These are phyloP conservation scores for Tetrao urogallus DNA, from an alignment of 2,113 vertebrate species.

Conservation along the genomic window DNA sequence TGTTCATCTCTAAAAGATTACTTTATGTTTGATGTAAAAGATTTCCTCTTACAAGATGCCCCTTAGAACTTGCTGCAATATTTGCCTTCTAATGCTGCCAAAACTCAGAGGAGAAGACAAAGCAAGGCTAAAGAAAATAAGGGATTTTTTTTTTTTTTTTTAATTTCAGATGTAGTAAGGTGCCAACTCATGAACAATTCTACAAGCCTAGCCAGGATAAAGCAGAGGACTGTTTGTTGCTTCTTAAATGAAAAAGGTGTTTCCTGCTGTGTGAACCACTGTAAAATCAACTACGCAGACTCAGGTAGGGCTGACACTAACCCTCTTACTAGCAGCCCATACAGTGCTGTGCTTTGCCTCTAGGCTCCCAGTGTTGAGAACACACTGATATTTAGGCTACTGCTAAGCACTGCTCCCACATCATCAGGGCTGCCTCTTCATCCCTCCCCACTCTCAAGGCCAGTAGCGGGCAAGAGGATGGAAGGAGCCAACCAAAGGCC, in stretches of 20 bases:
- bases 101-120: background rate
- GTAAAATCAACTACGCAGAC: background rate
- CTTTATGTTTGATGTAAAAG: background rate
- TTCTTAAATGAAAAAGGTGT: background rate
- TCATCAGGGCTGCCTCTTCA: background rate
- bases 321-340: background rate
- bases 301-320: background rate
- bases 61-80: background rate
- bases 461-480: background rate
- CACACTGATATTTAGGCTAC: background rate
- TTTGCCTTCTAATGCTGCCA: background rate
- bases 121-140: background rate
- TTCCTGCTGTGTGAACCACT: background rate
- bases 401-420: background rate
- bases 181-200: background rate
- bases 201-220: background rate
- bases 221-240: background rate
- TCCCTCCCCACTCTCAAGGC: background rate
- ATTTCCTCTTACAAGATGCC: background rate
- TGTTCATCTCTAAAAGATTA: background rate
- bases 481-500: background rate
- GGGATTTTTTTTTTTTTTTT: background rate
- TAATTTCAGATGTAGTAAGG: background rate
- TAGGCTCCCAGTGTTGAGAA: background rate
- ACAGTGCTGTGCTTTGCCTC: background rate